Percentiles rank a stretch among this genome's conserved stretches.
These are phyloP conservation scores for Oreochromis aureus DNA, from an alignment of 2,113 vertebrate species.

Conservation along the genomic window DNA sequence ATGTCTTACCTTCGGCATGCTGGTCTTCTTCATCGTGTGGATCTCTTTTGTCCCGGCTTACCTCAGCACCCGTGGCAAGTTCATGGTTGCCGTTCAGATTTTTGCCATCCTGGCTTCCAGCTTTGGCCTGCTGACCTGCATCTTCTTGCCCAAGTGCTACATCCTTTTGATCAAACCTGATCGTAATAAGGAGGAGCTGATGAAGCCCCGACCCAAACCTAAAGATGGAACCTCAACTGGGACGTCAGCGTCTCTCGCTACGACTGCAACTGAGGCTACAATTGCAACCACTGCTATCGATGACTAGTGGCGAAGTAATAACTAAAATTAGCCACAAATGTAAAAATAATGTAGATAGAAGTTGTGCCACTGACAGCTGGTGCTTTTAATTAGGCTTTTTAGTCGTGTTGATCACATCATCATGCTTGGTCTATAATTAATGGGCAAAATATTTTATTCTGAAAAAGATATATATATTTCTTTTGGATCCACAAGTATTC, in stretches of 20 bases:
- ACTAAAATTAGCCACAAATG: neutral
- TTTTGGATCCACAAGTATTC: neutral
- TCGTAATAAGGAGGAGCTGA: slow-evolving; percentile 75
- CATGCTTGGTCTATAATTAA: neutral
- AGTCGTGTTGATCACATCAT: neutral
- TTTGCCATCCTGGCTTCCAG: slow-evolving; percentile 86
- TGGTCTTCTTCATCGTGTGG: slow-evolving; percentile 86
- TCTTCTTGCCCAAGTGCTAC: slow-evolving; percentile 84
- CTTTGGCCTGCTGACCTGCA: slow-evolving; percentile 79
- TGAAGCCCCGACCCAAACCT: slow-evolving; percentile 65
- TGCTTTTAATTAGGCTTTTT: neutral
- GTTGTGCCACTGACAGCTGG: neutral
- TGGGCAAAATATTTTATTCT: neutral
- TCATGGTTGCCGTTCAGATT: slow-evolving; percentile 86
- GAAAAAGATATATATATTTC: neutral
- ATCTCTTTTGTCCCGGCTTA: slow-evolving; percentile 86
- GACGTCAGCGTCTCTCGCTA: slow-evolving; percentile 73
- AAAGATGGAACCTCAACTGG: slow-evolving; percentile 64
- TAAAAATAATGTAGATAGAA: neutral
- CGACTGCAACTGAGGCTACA: slow-evolving; percentile 62
- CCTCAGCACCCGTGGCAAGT: slow-evolving; percentile 84
- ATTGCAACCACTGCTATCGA: slow-evolving; percentile 59
- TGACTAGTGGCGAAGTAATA: slow-evolving; percentile 25
- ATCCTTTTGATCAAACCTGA: slow-evolving; percentile 80
- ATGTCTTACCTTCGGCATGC: slow-evolving; percentile 80